Percentiles rank a stretch among this genome's conserved stretches.
These are phyloP conservation scores for Acanthaster planci DNA, from an alignment of 35 echinoderm and acorn worm genomes.

Conservation along the genomic window DNA sequence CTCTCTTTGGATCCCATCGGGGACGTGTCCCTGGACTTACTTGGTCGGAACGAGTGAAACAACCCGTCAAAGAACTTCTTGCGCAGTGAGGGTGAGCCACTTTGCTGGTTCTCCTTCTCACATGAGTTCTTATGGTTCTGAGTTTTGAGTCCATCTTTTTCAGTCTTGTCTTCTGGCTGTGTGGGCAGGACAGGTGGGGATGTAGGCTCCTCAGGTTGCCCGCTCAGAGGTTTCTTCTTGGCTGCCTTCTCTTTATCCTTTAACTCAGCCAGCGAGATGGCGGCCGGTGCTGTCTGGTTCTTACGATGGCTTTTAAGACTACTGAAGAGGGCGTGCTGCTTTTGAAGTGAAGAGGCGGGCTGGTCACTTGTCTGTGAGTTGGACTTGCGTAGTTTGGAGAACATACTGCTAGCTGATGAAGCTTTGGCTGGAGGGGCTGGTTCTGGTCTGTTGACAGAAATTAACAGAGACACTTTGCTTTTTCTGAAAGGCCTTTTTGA, in stretches of 20 bases:
- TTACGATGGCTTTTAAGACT: constrained; percentile 88
- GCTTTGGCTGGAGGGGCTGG: constrained; percentile 13
- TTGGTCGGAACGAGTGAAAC: constrained; percentile 93
- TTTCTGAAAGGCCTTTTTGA: too few species aligned
- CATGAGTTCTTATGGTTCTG: constrained; percentile 51
- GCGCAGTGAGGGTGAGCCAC: constrained; percentile 86
- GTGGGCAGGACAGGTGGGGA: constrained; percentile 13
- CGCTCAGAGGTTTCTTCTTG: constrained; percentile 40
- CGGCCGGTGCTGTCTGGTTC: constrained; percentile 94
- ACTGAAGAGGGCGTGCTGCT: constrained; percentile 78
- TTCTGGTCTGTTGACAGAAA: background rate
- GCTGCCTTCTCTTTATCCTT: constrained; percentile 83
- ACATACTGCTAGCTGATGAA: constrained; percentile 6
- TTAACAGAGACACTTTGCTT: too few species aligned
- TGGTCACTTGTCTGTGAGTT: constrained; percentile 68
- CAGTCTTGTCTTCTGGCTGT: constrained; percentile 49
- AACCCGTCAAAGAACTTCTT: constrained; percentile 98
- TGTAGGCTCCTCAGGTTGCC: constrained; percentile 30
- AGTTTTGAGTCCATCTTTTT: constrained; percentile 70
- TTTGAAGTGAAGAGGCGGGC: constrained; percentile 48
- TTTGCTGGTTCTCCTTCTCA: constrained; percentile 72
- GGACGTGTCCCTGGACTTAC: constrained; percentile 83
- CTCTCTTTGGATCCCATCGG: constrained; percentile 94
- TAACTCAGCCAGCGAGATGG: constrained; percentile 84
- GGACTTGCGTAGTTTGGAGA: constrained; percentile 77